phyloP scores from a whole-genome alignment of 2,113 vertebrate genomes.

The Atlantisia rogersi region DNA sequence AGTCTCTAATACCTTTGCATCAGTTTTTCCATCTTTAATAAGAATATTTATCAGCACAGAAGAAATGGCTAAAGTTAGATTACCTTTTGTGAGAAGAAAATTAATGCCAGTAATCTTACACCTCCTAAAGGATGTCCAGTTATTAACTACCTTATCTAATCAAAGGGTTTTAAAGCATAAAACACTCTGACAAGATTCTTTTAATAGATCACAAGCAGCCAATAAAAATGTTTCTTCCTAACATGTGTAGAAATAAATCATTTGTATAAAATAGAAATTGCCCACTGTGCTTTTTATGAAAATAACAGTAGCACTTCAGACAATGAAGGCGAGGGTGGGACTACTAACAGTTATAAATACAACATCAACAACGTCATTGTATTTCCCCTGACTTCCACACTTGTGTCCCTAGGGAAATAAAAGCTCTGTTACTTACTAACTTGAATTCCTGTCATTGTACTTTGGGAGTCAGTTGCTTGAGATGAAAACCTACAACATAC shows the following conservation, averaged over 20 bases:
- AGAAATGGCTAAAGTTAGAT: background rate
- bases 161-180: background rate
- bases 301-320: slow-evolving; percentile 68
- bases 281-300: slow-evolving; percentile 65
- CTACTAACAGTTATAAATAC: slow-evolving; percentile 76
- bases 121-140: background rate
- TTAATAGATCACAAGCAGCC: slow-evolving; percentile 15
- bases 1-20: background rate
- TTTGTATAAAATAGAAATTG: slow-evolving; percentile 63
- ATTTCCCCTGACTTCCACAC: slow-evolving; percentile 78
- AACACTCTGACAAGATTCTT: background rate
- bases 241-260: slow-evolving; percentile 61
- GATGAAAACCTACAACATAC: slow-evolving; percentile 17
- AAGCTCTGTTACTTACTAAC: slow-evolving; percentile 55
- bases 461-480: slow-evolving; percentile 46
- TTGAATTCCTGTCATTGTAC: slow-evolving; percentile 83
- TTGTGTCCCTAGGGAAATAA: slow-evolving; percentile 77
- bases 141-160: background rate
- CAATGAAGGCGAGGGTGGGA: slow-evolving; percentile 71
- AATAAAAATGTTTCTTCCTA: slow-evolving; percentile 47
- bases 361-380: slow-evolving; percentile 75
- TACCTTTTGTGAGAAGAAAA: background rate
- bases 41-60: background rate
- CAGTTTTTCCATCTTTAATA: background rate
- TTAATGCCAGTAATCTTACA: background rate